Conservation (phyloP, 2,888 invertebrate species). For the Neoaliturus tenellus region DNA sequence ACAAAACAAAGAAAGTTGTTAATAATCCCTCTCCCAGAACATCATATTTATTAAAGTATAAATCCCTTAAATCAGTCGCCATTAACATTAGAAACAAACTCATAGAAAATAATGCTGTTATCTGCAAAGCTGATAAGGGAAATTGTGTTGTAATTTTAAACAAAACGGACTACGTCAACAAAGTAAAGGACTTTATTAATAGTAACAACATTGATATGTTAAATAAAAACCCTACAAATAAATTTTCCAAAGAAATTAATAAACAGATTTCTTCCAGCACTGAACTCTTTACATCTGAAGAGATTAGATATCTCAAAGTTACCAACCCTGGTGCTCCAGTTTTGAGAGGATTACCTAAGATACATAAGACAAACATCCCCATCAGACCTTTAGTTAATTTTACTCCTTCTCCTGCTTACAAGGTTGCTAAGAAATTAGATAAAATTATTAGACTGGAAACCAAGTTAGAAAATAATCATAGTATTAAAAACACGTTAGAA, state of each 20-base stretch:
- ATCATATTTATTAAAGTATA: not conserved
- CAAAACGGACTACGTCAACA: not conserved
- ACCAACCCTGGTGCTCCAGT: slow-evolving; percentile 6
- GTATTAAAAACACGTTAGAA: no score
- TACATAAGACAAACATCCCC: no score
- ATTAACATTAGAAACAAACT: not conserved
- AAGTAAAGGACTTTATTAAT: not conserved
- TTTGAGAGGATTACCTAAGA: no score
- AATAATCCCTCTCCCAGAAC: not conserved
- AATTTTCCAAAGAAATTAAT: not conserved
- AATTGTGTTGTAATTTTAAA: not conserved
- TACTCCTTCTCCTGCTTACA: no score
- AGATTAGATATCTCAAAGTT: not conserved
- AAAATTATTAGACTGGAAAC: no score
- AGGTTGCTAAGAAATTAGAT: no score
- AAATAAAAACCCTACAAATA: not conserved
- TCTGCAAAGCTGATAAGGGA: slow-evolving; percentile 17
- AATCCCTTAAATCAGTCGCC: not conserved
- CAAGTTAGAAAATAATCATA: no score
- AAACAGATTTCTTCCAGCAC: not conserved
- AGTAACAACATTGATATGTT: not conserved
- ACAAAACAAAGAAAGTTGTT: not conserved
- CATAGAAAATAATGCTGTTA: not conserved
- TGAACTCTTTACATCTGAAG: not conserved
- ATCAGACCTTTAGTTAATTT: no score